These are phyloP conservation scores for Onychomys arenicola DNA, from an alignment of 2,797 vertebrate genomes.

Conservation along the genomic window DNA sequence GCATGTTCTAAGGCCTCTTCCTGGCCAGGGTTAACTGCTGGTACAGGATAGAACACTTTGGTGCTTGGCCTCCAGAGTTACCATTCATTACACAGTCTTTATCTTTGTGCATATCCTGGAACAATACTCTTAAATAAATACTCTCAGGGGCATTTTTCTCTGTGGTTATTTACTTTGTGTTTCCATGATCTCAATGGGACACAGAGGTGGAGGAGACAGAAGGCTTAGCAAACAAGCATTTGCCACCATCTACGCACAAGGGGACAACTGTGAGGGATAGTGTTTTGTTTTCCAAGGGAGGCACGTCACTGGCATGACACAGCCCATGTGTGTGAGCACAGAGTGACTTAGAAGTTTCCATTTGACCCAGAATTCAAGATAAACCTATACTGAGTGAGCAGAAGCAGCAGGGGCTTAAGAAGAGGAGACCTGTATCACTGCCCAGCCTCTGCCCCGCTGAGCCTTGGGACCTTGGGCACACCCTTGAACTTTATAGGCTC, in stretches of 20 bases:
- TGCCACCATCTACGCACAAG: constrained; percentile 79
- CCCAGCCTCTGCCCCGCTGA: no score
- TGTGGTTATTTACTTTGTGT: constrained; percentile 78
- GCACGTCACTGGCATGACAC: constrained; percentile 81
- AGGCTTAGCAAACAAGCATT: constrained; percentile 83
- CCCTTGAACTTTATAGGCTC: not conserved
- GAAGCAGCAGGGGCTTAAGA: not conserved
- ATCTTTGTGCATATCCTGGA: constrained; percentile 77
- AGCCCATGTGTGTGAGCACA: constrained; percentile 79
- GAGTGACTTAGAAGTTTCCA: constrained; percentile 78
- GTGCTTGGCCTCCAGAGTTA: constrained; percentile 63
- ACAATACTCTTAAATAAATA: constrained; percentile 84
- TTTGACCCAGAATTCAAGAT: constrained; percentile 67
- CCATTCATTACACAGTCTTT: constrained; percentile 69
- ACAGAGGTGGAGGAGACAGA: constrained; percentile 73
- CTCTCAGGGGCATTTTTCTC: constrained; percentile 69
- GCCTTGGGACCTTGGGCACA: not conserved
- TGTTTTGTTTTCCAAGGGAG: constrained; percentile 82
- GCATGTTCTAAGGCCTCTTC: not conserved
- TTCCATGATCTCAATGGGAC: constrained; percentile 82
- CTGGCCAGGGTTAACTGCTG: not conserved
- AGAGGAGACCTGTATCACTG: not conserved
- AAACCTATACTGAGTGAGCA: constrained; percentile 67
- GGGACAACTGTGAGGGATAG: constrained; percentile 67
- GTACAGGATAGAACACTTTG: constrained; percentile 20